Percentiles rank a stretch among this genome's conserved stretches.
Conservation (phyloP, 2,113 vertebrate genomes). For the Symphodus melops region DNA sequence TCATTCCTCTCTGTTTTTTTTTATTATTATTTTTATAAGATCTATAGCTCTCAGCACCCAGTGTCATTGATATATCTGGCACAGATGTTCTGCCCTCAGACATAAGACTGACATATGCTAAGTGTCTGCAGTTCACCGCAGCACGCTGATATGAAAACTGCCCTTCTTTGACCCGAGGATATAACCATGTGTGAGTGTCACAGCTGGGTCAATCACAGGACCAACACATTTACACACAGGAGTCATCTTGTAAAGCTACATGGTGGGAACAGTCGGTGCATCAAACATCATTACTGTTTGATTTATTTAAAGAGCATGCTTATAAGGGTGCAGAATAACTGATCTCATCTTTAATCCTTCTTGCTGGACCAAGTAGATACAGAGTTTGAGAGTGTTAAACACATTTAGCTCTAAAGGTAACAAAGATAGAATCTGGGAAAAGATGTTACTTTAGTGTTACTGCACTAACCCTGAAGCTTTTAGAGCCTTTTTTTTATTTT, state of each 20-base stretch:
- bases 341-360: not conserved
- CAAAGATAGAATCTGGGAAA: not conserved
- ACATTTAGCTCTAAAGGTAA: constrained; percentile 24
- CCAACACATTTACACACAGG: not conserved
- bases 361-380: not conserved
- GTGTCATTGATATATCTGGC: not conserved
- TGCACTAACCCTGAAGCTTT: constrained; percentile 51
- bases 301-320: not conserved
- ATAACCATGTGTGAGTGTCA: not conserved
- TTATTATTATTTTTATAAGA: too few species aligned
- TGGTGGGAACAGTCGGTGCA: not conserved
- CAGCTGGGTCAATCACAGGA: not conserved
- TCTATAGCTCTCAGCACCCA: too few species aligned
- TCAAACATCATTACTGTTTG: not conserved
- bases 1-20: too few species aligned
- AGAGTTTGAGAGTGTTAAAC: too few species aligned
- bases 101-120: constrained; percentile 9
- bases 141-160: not conserved
- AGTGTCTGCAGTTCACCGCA: constrained; percentile 10
- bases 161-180: not conserved
- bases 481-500: constrained; percentile 54
- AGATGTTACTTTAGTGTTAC: constrained; percentile 18
- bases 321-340: not conserved
- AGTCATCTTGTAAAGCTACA: too few species aligned
- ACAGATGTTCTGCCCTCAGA: constrained; percentile 9